Base-by-base conservation (phyloP, 2,113 vertebrate genomes). In the Clupea harengus region DNA sequence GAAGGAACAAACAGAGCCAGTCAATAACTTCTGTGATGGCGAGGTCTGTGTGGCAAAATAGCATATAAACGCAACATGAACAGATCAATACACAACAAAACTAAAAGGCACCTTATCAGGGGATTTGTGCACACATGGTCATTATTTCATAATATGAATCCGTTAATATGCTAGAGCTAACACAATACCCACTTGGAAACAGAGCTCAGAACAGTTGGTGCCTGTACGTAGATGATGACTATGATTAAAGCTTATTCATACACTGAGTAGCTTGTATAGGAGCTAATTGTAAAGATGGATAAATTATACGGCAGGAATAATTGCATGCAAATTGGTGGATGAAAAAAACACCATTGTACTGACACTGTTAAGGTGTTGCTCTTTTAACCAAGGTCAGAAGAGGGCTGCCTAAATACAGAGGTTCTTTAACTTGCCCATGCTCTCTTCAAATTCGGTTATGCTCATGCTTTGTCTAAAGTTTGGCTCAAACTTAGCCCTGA, bases 271-370 rank as follows among this genome's bases (percentile, higher is more conserved):
- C 18, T 60, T 39, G 32, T 78, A 39, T 3, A 32, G 72, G 28
- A 78, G 28, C 72, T 78, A 78, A 78, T 78, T 78, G 72, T 32
- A 32, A 39, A 39, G 28, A 78, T 78, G 72, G 72, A 78, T 13
- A 39, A 39, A 78, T 39, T 78, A 17, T 32, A 78, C 10, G 8
- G 67, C 11, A 15, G 39, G 39, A 39, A 20, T 60, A 32, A 78
- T 32, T 17, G 32, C 25, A 78, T 32, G 39, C 22, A 28, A 25
- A 39, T 78, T 78, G 72, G 28, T 18, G 28, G 67, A 75, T 10
- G 25, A 75, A 75, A 75, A 32, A 7, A 64, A 6, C 5, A n/a
- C 5, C 5, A 25, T 64, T 64, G 3, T 39, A 9, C 28, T 32
- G 9, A 4, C 2, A 78, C 39, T 78, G 64, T 72, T 28, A 9